Conservation (phyloP, 1,140 invertebrate genomes). For the Leguminivora glycinivorella region DNA sequence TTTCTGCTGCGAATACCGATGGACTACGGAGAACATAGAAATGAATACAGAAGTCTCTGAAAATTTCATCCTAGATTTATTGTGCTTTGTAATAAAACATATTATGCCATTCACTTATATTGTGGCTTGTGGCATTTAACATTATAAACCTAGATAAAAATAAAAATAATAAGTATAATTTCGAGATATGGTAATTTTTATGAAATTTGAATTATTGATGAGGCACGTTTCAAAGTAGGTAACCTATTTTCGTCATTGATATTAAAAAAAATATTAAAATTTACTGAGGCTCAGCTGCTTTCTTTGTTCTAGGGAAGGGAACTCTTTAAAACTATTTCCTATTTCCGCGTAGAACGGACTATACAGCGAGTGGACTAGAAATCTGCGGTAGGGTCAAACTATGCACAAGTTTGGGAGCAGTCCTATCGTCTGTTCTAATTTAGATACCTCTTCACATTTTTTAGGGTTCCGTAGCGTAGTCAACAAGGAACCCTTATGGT, state of each 20-base stretch:
- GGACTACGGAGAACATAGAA: constrained; percentile 25
- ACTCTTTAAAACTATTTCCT: constrained; percentile 49
- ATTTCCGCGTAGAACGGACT: constrained; percentile 31
- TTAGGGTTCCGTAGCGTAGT: no score
- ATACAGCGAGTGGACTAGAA: constrained; percentile 4
- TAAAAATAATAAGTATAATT: no score
- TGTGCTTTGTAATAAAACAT: no score
- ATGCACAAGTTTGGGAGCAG: constrained; percentile 36
- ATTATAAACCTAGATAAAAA: no score
- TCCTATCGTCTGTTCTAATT: background rate
- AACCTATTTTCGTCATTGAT: no score
- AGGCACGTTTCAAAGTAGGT: background rate
- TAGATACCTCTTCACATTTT: background rate
- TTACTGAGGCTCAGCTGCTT: background rate
- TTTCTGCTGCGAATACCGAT: constrained; percentile 41
- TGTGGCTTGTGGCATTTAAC: no score
- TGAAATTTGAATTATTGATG: background rate
- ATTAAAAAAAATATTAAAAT: background rate
- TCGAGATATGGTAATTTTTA: no score
- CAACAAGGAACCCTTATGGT: no score
- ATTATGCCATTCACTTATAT: no score
- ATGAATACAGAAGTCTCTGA: background rate
- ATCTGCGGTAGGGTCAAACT: constrained; percentile 31
- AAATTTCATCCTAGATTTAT: no score
- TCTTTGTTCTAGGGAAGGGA: background rate